phyloP scores from a whole-genome alignment of 1,140 invertebrate genomes.

The Aphelinus atriplicis region DNA sequence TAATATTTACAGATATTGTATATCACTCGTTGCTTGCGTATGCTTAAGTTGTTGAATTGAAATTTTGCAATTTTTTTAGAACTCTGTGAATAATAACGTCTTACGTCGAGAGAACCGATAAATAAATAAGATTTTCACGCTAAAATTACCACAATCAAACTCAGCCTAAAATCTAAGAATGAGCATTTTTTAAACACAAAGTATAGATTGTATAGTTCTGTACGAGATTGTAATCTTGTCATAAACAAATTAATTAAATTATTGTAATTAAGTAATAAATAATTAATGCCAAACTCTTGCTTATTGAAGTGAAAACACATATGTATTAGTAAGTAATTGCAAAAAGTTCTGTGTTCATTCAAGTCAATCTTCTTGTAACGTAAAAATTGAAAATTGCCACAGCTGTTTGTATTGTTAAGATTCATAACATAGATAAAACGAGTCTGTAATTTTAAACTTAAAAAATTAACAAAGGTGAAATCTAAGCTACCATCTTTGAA shows the following conservation, averaged over 20 bases:
- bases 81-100: too few species aligned
- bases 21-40: neutral
- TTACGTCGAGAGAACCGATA: neutral
- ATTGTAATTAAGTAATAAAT: slow-evolving; percentile 34
- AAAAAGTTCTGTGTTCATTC: slow-evolving; percentile 31
- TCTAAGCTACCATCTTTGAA: slow-evolving; percentile 1
- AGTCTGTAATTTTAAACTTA: slow-evolving; percentile 16
- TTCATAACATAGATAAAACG: slow-evolving; percentile 8
- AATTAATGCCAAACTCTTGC: slow-evolving; percentile 41
- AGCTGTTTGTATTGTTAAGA: slow-evolving; percentile 24
- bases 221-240: slow-evolving; percentile 29
- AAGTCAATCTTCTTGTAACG: slow-evolving; percentile 28
- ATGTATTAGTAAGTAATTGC: slow-evolving; percentile 15
- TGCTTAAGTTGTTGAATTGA: too few species aligned
- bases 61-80: slow-evolving; percentile 1
- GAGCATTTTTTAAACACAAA: slow-evolving; percentile 24
- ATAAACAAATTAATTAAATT: slow-evolving; percentile 32
- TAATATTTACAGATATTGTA: neutral
- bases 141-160: slow-evolving; percentile 3
- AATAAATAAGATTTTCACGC: slow-evolving; percentile 16
- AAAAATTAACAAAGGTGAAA: neutral
- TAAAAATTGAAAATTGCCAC: slow-evolving; percentile 8
- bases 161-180: neutral
- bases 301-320: slow-evolving; percentile 28
- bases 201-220: slow-evolving; percentile 31